Evolutionary conservation across 2,113 vertebrate genomes (phyloP), one percentile per base, ranked within the genome.

Genomic region (Dasyurus viverrinus): DNA sequence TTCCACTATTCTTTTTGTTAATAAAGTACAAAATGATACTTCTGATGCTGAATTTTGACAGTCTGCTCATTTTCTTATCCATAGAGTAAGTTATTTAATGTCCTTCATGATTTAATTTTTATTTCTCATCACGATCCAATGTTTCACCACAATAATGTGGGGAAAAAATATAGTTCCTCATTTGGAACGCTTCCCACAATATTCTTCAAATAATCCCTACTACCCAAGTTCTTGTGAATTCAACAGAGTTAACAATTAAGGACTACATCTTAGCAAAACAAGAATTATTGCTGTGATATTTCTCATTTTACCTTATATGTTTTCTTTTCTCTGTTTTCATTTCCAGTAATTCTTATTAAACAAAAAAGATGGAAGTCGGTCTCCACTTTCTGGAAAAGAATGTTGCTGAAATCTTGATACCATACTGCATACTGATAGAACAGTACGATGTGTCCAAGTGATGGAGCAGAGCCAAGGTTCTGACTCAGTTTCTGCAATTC

Each of bases 401-500:
- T 46, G 16, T 89, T 93, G 50, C 48, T 53, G 53, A 84, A 84
- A 53, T 93, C 23, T 89, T 23, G n/a, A 42, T 84, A n/a, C 92
- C 60, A 30, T 93, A 48, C 89, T 8, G 23, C 8, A 55, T 50
- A 93, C 26, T 89, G 68, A 94, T 36, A 7, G 19, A 42, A 60
- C 89, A 76, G 36, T 24, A 91, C 95, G 46, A 93, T 57, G 46
- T 76, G 42, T 92, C 54, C 94, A 96, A 91, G 93, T 23, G 53
- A 93, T 93, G 52, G 95, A 46, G 36, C 54, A 55, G 30, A 93
- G 91, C 95, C 57, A 95, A 92, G 93, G 92, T 93, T 68, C 76
- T 93, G 50, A 54, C 92, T 84, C 57, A 27, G 48, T 96, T 94
- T 57, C 94, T 97, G 95, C 95, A 93, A 92, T 95, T 94, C 92